Base-by-base conservation (phyloP, 2,113 vertebrate genomes). In the Mixornis gularis region DNA sequence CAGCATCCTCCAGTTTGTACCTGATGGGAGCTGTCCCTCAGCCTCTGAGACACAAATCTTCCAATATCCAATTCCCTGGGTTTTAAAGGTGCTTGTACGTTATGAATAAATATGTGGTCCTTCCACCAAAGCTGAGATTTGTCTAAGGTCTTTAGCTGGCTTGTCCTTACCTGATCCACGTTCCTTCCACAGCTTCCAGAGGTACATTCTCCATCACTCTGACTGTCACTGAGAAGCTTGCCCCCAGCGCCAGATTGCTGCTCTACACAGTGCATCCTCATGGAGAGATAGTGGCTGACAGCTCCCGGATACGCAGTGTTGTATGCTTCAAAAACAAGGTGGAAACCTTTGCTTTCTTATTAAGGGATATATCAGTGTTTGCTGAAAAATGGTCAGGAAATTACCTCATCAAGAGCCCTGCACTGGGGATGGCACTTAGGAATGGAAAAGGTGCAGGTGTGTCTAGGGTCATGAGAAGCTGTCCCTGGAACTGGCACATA, bases 281-380 rank as follows among this genome's bases (percentile, higher is more conserved):
- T 27, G 95, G 97, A 59, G 97, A 96, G 17, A 93, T 99, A 65
- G 92, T 98, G 20, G 98, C 98, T 22, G 93, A 98, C 65, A 98
- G 93, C n/a, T 93, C 87, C 36, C 93, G 79, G 30, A 97, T 99
- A 81, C 18, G 30, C 16, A 96, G 96, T 0, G 92, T 98, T 34
- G 96, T 98, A 48, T 99, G 98, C 91, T 99, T 99, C 89, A 95
- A 66, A 77, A 98, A 99, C 91, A 97, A 98, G 98, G 98, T 99
- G 72, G 94, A 71, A 85, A 52, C 7, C 2, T 79, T 60, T 44
- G 13, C 41, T 87, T 74, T 80, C 27, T 46, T 56, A 25, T 13
- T n/a, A n/a, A 44, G 18, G 15, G 16, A 10, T 59, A 0, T 26
- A 9, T 53, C 27, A 43, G 17, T 36, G 21, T 69, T 68, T n/a